phyloP scores from a whole-genome alignment of 2,797 vertebrate species.

The Cheirogaleus major region DNA sequence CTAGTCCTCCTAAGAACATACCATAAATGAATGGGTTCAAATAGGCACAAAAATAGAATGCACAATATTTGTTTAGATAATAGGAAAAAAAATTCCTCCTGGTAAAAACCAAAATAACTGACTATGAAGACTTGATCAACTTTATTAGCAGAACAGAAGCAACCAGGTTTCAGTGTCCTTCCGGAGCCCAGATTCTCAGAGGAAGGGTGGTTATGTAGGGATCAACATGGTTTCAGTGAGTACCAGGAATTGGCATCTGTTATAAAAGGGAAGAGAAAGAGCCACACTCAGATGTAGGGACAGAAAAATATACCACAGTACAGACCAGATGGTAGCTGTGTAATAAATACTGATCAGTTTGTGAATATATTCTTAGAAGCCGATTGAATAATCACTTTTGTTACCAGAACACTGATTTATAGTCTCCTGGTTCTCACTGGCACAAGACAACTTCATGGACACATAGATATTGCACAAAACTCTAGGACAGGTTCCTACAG shows the following conservation, averaged over 20 bases:
- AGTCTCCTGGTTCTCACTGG: not conserved
- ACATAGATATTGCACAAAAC: constrained; percentile 20
- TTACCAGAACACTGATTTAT: constrained; percentile 40
- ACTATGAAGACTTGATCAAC: not conserved
- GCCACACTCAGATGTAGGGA: not conserved
- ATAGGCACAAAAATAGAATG: not conserved
- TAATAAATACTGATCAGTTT: not conserved
- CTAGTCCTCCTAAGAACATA: not conserved
- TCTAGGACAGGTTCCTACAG: not conserved
- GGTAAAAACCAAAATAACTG: constrained; percentile 1
- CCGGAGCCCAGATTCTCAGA: not conserved
- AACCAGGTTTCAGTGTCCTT: not conserved
- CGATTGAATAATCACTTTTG: constrained; percentile 35
- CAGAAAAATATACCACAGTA: constrained; percentile 1
- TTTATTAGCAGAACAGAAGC: not conserved
- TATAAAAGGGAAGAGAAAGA: constrained; percentile 4
- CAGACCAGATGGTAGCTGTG: not conserved
- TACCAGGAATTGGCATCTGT: not conserved
- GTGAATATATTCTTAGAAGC: constrained; percentile 54
- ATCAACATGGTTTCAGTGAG: not conserved
- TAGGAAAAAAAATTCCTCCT: not conserved
- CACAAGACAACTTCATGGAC: constrained; percentile 2
- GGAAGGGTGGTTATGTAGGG: not conserved
- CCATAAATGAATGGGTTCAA: not conserved
- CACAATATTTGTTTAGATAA: not conserved